phyloP scores from a whole-genome alignment of 2,113 vertebrate species.

The Bothrops jararaca region DNA sequence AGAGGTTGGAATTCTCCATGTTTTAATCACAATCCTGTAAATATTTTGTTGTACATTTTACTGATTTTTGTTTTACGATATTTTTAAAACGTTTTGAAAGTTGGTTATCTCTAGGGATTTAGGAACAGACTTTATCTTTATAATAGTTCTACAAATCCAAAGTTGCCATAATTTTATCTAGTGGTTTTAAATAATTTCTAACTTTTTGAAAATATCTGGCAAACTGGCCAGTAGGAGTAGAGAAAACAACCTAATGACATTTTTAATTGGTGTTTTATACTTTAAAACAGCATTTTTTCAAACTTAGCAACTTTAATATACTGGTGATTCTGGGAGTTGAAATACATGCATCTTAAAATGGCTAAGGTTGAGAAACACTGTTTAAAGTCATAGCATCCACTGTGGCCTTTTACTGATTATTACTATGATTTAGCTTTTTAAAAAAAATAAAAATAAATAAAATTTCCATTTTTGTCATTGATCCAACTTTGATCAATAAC shows the following conservation, averaged over 20 bases:
- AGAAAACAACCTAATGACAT: background rate
- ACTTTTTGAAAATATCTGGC: background rate
- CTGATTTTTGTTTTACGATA: background rate
- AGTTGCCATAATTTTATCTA: background rate
- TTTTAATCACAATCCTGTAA: background rate
- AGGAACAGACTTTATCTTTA: background rate
- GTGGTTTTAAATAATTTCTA: background rate
- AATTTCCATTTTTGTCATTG: background rate
- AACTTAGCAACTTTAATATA: too few relatives aligned
- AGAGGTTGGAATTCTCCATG: background rate
- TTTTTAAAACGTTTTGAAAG: background rate
- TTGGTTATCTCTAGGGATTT: background rate
- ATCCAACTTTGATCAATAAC: background rate
- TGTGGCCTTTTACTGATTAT: background rate
- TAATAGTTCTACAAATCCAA: background rate
- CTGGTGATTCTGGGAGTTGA: too few relatives aligned
- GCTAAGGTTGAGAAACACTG: background rate
- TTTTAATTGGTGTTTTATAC: background rate
- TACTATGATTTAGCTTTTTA: background rate
- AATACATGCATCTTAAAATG: too few relatives aligned
- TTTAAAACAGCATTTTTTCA: background rate
- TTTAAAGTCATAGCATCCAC: background rate
- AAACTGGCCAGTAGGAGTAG: background rate
- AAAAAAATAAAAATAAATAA: background rate
- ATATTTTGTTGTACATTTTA: background rate